Base-by-base conservation (phyloP, 2,797 vertebrate genomes). In the Acipenser transmontanus region DNA sequence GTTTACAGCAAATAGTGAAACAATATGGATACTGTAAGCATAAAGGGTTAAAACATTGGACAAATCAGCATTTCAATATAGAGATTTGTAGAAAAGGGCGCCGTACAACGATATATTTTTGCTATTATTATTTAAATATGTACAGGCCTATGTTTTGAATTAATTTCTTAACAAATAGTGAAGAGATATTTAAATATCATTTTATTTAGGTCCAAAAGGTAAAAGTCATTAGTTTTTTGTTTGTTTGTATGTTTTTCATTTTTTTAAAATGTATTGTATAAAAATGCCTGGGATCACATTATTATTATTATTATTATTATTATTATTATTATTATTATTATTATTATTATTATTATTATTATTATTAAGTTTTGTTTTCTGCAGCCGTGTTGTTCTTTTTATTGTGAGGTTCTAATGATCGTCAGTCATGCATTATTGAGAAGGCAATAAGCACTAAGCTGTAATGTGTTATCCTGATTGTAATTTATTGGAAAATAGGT, bases 401-500 rank as follows among this genome's bases (percentile, higher is more conserved):
- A 67, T 62, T 75, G 72, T 70, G 67, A 63, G 59, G 8, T 61
- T 34, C 2, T 20, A 7, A 47, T 34, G 9, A 61, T 10, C 34
- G 9, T 61, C 81, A 64, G 71, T 72, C 69, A 77, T 78, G 69
- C 69, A 76, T 78, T 78, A 71, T 73, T 67, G 9, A 64, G 17
- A 17, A 52, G 51, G 7, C 2, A 10, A 61, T 17, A 61, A 34
- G 60, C 60, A 61, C 47, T 61, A 17, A 62, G 74, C 59, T 75
- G 69, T 68, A 59, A 73, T 82, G 76, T 82, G 71, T 80, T 83
- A 78, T 77, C 75, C 73, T 81, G 78, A 83, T 82, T 85, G 84
- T 88, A 86, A 88, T 87, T 89, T 87, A 89, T 88, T 83, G 82
- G 83, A 84, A 78, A 81, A 81, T 79, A 81, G 83, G 74, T 86